A percentile compares a stretch with the other conserved stretches of the same genome.
phyloP scores from a whole-genome alignment of 2,797 vertebrate genomes.

The Pelochelys cantorii region DNA sequence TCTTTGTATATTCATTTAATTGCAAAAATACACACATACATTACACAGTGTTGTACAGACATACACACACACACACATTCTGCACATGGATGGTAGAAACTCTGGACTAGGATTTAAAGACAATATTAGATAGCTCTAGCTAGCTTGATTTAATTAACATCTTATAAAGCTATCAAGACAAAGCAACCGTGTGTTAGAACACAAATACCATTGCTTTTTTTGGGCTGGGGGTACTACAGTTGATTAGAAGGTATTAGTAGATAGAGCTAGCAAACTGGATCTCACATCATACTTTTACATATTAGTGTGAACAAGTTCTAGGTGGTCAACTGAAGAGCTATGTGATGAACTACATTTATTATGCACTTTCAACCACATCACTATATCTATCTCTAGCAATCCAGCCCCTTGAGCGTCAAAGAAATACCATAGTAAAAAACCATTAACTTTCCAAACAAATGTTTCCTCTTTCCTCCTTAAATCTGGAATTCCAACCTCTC shows the following conservation, averaged over 20 bases:
- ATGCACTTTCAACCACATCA: neutral
- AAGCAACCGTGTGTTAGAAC: neutral
- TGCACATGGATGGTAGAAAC: neutral
- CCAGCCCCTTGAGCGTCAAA: neutral
- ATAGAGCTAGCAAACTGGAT: neutral
- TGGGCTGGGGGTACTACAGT: neutral
- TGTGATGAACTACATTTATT: neutral
- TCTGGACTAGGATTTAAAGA: neutral
- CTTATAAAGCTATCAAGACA: neutral
- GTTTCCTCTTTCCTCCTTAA: neutral
- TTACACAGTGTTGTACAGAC: neutral
- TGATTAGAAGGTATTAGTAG: neutral
- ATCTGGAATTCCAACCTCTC: neutral
- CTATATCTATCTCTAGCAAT: neutral
- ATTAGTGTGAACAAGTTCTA: neutral
- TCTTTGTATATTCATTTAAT: neutral
- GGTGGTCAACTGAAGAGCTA: neutral
- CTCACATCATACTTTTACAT: neutral
- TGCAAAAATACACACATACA: neutral
- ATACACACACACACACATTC: neutral
- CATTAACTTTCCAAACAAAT: neutral
- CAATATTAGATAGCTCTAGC: neutral
- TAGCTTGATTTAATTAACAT: neutral
- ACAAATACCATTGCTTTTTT: neutral
- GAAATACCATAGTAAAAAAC: neutral